phyloP scores from a whole-genome alignment of 2,797 vertebrate genomes.

The Craterocephalus amniculus region DNA sequence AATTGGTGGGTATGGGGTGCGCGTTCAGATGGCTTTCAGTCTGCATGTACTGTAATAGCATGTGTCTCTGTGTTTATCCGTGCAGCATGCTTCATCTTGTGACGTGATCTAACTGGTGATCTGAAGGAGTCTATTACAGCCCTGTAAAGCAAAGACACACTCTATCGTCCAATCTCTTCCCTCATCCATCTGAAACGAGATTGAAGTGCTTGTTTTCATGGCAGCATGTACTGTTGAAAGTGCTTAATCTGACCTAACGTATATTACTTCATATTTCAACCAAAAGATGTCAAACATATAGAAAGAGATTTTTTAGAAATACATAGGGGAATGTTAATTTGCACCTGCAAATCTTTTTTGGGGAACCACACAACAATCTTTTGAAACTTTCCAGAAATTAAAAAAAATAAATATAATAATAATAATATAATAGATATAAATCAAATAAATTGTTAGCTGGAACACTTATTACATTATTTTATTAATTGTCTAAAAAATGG shows the following conservation, averaged over 20 bases:
- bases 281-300: not conserved
- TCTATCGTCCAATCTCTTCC: not conserved
- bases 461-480: constrained; percentile 4
- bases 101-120: constrained; percentile 42
- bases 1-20: constrained; percentile 56
- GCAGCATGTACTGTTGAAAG: constrained; percentile 9
- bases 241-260: not conserved
- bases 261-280: constrained; percentile 7
- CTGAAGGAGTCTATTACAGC: constrained; percentile 33
- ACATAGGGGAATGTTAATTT: too few species aligned
- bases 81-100: constrained; percentile 28
- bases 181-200: constrained; percentile 13
- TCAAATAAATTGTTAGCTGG: not conserved
- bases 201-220: constrained; percentile 8
- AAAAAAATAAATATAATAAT: too few species aligned
- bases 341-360: not conserved
- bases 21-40: constrained; percentile 53
- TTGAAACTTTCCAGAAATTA: not conserved
- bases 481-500: not conserved
- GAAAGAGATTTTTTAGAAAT: not conserved
- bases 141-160: constrained; percentile 37
- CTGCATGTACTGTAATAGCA: constrained; percentile 31
- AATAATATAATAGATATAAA: too few species aligned
- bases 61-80: constrained; percentile 19
- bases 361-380: not conserved